Percentiles rank a stretch among this genome's conserved stretches.
Evolutionary conservation across 2,797 vertebrate species (phyloP).

Genomic region (Acanthurus leucopareius): DNA sequence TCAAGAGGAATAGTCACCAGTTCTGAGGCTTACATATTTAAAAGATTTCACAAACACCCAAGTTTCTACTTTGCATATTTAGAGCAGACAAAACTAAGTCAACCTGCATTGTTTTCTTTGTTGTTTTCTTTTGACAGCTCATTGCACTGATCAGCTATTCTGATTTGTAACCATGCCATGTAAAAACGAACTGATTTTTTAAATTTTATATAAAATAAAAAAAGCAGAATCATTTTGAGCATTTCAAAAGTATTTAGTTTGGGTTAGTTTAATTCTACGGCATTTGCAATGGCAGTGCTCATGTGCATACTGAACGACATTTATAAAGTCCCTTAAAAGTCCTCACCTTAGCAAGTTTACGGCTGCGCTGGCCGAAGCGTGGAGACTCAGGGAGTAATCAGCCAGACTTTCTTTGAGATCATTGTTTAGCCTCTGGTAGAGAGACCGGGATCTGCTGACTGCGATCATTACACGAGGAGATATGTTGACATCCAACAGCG

Average conservation of each 20-base stretch:
- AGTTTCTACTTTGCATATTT: neutral
- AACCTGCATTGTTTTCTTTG: too few relatives aligned
- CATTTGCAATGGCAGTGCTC: neutral
- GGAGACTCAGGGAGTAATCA: conserved; percentile 23
- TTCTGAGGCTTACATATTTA: neutral
- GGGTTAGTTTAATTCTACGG: neutral
- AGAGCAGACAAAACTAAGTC: neutral
- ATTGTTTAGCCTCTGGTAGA: conserved; percentile 66
- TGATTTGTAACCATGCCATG: neutral
- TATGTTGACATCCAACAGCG: conserved; percentile 15
- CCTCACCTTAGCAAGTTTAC: conserved; percentile 69
- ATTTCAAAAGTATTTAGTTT: neutral
- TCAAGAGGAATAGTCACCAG: neutral
- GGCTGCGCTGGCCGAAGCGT: conserved; percentile 24
- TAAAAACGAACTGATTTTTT: too few relatives aligned
- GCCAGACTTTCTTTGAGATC: conserved; percentile 57
- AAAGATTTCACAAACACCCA: neutral
- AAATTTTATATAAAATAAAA: neutral
- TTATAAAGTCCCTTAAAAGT: neutral
- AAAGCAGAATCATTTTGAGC: neutral
- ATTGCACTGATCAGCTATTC: neutral
- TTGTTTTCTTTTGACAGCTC: neutral
- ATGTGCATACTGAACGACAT: neutral
- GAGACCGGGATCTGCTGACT: conserved; percentile 64
- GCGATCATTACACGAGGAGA: conserved; percentile 60